Evolutionary conservation across 2,113 vertebrate genomes (phyloP).

Genomic region (Calidris pugnax): DNA sequence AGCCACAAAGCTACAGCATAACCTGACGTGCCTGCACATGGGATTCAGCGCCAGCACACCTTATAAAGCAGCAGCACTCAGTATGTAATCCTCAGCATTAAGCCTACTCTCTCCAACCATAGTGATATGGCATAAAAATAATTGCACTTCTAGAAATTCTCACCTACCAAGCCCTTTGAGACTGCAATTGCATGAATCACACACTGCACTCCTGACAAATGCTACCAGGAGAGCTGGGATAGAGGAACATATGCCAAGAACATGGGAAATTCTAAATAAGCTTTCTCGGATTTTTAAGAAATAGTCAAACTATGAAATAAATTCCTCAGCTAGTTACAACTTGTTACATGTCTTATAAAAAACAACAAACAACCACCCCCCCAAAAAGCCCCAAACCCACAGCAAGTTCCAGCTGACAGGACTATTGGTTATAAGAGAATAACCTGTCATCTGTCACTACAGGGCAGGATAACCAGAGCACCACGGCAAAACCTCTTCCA

Average conservation of each 20-base stretch:
- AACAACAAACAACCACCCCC: not conserved
- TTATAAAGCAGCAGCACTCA: not conserved
- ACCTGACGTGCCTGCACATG: not conserved
- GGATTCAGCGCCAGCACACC: not conserved
- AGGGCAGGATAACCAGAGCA: not conserved
- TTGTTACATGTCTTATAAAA: not conserved
- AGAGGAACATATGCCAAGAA: not conserved
- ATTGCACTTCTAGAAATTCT: conserved; percentile 13
- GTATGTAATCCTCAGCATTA: not conserved
- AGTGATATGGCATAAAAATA: conserved; percentile 1
- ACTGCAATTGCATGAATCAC: not conserved
- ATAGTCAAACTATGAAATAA: not conserved
- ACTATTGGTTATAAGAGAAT: not conserved
- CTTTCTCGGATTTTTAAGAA: not conserved
- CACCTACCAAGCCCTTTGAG: not conserved
- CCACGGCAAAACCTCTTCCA: not conserved
- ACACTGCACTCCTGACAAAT: not conserved
- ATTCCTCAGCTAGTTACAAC: not conserved
- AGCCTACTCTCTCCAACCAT: not conserved
- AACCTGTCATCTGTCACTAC: not conserved
- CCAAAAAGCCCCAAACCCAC: not conserved
- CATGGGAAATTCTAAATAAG: not conserved
- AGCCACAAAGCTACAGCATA: not conserved
- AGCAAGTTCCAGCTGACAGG: not conserved
- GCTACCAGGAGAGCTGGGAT: not conserved